phyloP scores from a whole-genome alignment of 2,888 invertebrate species.

The Parasteatoda lunata region DNA sequence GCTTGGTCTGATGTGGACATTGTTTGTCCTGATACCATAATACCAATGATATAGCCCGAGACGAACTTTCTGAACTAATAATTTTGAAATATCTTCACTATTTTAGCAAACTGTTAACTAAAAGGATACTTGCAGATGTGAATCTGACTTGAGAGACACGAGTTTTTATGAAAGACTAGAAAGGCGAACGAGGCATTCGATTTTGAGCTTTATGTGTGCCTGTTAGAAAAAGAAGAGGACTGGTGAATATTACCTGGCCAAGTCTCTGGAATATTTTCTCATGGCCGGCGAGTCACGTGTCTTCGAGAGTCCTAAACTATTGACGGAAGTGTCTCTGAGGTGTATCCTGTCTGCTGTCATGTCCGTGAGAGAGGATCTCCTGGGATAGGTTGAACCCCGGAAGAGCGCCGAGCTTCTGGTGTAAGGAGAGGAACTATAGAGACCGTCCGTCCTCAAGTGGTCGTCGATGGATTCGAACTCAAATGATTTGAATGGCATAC shows the following conservation, averaged over 20 bases:
- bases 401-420: slow-evolving; percentile 20
- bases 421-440: slow-evolving; percentile 32
- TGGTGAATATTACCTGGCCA: slow-evolving; percentile 32
- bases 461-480: slow-evolving; percentile 76
- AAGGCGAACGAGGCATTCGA: not conserved
- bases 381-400: slow-evolving; percentile 26
- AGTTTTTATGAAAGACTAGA: not conserved
- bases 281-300: slow-evolving; percentile 32
- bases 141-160: no score
- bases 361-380: slow-evolving; percentile 63
- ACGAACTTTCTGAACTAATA: no score
- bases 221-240: not conserved
- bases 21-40: no score
- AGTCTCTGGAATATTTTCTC: slow-evolving; percentile 54
- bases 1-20: no score
- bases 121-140: no score
- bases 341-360: slow-evolving; percentile 16
- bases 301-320: slow-evolving; percentile 24
- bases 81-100: no score
- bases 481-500: slow-evolving; percentile 74
- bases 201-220: not conserved
- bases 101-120: no score
- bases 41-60: no score
- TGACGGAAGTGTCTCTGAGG: slow-evolving; percentile 54
- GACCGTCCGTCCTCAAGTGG: slow-evolving; percentile 69